Evolutionary conservation across 2,113 vertebrate species (phyloP), one percentile per base, ranked within the genome.

Genomic region (Lampris megalopsis): DNA sequence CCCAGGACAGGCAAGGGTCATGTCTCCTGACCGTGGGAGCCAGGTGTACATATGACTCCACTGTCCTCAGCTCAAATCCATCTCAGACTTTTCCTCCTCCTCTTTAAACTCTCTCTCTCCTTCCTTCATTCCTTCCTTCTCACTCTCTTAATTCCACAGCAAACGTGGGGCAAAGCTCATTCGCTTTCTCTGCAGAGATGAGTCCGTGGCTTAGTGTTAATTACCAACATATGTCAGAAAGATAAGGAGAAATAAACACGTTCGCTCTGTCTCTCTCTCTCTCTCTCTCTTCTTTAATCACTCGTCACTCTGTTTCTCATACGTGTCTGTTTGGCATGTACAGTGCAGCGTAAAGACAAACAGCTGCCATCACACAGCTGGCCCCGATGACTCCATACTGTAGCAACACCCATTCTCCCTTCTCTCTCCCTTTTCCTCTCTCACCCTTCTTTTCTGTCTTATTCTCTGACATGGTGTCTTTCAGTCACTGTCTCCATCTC

Each of bases 281-380:
- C 38, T 38, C 35, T 60, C 66, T 59, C 35, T 0, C 38, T 49
- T 10, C 61, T 36, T 38, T 70, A 10, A 35, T 79, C 84, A 69
- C 72, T 83, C 76, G 70, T 70, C 81, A 74, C 61, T 43, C 73
- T 65, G 66, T 80, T 83, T 75, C 81, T 77, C 47, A 80, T 81
- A 85, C 76, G 73, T 67, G 68, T 79, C 58, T 68, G 24, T 76
- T 69, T 86, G 89, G 71, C 86, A 77, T 78, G 75, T 78, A 80
- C 76, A 57, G 11, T 10, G 3, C 13, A 10, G 50, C 50, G 24
- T 24, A 53, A 53, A 73, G 73, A 59, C 69, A 54, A 83, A 83
- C 92, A 93, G 89, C 91, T 92, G 88, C 83, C 78, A 36, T 75
- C 56, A 69, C 69, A 79, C 85, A 88, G 86, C 83, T 84, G 86